A percentile compares a stretch with the other conserved stretches of the same genome.
Conservation (phyloP, 2,797 vertebrate genomes). For the Enteromius argenteus region DNA sequence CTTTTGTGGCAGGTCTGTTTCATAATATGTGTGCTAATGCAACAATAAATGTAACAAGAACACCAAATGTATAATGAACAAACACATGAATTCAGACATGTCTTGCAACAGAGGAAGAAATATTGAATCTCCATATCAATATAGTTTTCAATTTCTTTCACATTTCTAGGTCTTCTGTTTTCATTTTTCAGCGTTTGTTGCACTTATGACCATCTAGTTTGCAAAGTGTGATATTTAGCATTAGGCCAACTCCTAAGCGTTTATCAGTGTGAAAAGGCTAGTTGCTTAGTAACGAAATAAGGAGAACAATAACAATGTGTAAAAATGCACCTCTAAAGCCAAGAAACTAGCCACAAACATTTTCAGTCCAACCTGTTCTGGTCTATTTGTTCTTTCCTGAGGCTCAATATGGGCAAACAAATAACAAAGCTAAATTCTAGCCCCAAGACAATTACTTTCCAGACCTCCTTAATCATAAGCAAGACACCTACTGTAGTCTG, state of each 20-base stretch:
- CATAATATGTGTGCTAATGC: background rate
- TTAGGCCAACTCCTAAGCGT: background rate
- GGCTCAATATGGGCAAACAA: background rate
- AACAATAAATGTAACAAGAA: background rate
- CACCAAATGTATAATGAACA: background rate
- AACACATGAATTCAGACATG: background rate
- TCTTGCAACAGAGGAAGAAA: background rate
- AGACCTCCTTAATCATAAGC: background rate
- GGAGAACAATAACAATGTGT: conserved; percentile 6
- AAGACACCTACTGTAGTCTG: background rate
- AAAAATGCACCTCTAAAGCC: conserved; percentile 14
- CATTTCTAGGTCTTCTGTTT: background rate
- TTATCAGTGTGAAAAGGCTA: conserved; percentile 17
- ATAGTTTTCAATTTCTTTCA: background rate
- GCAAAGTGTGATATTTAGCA: conserved; percentile 13
- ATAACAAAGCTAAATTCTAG: conserved; percentile 1
- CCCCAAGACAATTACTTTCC: conserved; percentile 11
- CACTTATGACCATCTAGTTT: background rate
- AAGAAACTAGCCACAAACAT: conserved; percentile 7
- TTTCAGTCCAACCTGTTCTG: conserved; percentile 11
- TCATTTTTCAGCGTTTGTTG: background rate
- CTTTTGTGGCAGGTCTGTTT: background rate
- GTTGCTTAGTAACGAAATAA: conserved; percentile 35
- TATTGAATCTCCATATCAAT: background rate
- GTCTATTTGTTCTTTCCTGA: background rate